Conservation (phyloP, 2,113 vertebrate species). For the Sardina pilchardus region DNA sequence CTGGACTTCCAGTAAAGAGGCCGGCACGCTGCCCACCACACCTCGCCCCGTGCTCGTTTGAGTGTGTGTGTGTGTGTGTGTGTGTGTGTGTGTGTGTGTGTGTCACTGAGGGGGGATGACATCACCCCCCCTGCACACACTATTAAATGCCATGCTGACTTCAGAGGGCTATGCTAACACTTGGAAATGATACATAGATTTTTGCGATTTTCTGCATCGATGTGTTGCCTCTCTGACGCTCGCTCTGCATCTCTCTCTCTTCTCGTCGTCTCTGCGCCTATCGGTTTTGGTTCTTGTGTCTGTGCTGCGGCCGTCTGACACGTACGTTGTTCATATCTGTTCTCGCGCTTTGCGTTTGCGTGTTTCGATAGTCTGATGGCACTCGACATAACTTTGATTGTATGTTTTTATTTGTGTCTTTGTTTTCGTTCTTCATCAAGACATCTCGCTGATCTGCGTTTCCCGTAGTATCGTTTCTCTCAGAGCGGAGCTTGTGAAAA, state of each 20-base stretch:
- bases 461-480: neutral
- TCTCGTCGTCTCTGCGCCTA: neutral
- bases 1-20: neutral
- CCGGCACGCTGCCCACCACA: no score
- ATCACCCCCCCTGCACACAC: no score
- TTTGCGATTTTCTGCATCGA: neutral
- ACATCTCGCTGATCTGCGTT: neutral
- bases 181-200: neutral
- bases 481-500: neutral
- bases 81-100: no score
- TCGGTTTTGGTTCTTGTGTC: neutral
- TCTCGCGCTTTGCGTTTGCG: neutral
- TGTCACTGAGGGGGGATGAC: no score
- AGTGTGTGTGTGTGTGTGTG: conserved; percentile 2
- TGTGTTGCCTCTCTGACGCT: neutral
- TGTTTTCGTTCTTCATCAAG: neutral
- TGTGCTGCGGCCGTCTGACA: neutral
- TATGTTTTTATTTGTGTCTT: neutral
- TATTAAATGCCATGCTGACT: neutral
- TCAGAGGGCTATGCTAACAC: neutral
- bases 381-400: neutral
- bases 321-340: neutral
- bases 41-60: no score
- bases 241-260: neutral
- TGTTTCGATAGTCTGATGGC: neutral